These are phyloP conservation scores for Maconellicoccus hirsutus DNA, from an alignment of 1,140 invertebrate species.

Conservation along the genomic window DNA sequence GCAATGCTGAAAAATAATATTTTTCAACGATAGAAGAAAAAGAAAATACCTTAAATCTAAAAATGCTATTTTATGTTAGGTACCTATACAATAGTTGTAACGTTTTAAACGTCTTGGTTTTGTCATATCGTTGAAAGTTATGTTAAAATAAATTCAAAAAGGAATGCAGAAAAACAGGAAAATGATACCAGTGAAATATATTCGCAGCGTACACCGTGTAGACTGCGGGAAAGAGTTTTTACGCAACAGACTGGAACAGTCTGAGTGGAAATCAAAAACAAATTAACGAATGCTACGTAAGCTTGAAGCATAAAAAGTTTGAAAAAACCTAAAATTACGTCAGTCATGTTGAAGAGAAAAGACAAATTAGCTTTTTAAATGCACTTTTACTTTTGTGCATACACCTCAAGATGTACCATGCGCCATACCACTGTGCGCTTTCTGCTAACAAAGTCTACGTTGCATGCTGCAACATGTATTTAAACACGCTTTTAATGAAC, in stretches of 20 bases:
- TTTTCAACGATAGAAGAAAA: background rate
- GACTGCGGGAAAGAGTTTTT: background rate
- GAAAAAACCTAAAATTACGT: too few species aligned
- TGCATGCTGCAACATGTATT: too few species aligned
- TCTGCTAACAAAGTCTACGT: too few species aligned
- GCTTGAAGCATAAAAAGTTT: too few species aligned
- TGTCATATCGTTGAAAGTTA: background rate
- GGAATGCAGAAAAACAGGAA: slow-evolving; percentile 2
- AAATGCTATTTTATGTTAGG: background rate
- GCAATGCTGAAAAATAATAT: background rate
- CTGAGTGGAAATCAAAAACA: background rate
- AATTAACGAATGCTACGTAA: background rate
- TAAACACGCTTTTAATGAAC: too few species aligned
- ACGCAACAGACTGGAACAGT: slow-evolving; percentile 2
- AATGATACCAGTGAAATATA: background rate
- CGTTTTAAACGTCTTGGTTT: background rate
- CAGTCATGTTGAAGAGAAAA: too few species aligned
- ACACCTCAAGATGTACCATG: too few species aligned
- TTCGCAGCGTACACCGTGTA: too few species aligned
- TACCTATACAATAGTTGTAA: background rate
- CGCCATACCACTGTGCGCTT: too few species aligned
- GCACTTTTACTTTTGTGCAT: too few species aligned
- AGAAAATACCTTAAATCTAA: background rate
- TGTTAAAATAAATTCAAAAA: background rate
- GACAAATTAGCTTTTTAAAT: too few species aligned